Conservation (phyloP, 1,140 invertebrate species). For the Sarcophaga peregrina region DNA sequence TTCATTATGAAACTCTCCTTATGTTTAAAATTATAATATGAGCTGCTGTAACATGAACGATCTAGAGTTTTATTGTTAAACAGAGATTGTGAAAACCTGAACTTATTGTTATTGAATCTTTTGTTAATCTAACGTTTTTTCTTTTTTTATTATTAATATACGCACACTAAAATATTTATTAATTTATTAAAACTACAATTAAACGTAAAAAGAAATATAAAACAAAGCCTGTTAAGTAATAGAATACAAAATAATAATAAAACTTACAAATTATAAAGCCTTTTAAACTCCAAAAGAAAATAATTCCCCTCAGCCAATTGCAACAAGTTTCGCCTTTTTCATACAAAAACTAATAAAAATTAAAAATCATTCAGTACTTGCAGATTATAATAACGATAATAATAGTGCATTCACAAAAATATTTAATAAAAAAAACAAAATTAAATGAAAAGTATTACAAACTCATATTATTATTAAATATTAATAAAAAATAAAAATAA, state of each 20-base stretch:
- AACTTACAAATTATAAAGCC: not conserved
- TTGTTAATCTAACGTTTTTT: not conserved
- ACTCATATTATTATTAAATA: not conserved
- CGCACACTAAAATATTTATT: not conserved
- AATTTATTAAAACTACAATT: not conserved
- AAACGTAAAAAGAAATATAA: not conserved
- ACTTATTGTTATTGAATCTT: not conserved
- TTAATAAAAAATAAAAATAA: too few relatives aligned
- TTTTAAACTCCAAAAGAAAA: not conserved
- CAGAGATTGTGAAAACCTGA: constrained; percentile 4
- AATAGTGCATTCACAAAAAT: too few relatives aligned
- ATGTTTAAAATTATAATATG: too few relatives aligned
- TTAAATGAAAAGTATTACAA: not conserved
- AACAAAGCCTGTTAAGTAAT: not conserved
- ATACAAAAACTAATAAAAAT: not conserved
- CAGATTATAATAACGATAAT: too few relatives aligned
- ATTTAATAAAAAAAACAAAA: too few relatives aligned
- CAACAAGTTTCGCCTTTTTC: constrained; percentile 9
- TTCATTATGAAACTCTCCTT: too few relatives aligned
- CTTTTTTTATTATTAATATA: not conserved
- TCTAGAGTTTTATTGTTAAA: not conserved
- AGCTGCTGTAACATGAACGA: too few relatives aligned
- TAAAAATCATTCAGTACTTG: too few relatives aligned
- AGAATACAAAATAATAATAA: not conserved
- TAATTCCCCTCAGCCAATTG: not conserved